These are phyloP conservation scores for Bradypodion pumilum DNA, from an alignment of 2,797 vertebrate genomes.

Conservation along the genomic window DNA sequence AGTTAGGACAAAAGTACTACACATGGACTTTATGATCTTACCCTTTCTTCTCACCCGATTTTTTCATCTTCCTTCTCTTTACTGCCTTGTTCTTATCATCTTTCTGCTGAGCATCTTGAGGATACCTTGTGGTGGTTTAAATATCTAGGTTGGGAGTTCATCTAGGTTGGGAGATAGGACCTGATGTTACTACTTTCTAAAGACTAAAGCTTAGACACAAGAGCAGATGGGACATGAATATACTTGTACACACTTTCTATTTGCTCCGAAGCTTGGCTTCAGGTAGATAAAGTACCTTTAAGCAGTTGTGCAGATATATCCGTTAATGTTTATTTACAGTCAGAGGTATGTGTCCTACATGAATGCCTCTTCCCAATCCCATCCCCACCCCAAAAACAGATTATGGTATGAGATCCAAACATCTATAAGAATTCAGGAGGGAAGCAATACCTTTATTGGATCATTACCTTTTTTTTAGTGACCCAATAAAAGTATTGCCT, in stretches of 20 bases:
- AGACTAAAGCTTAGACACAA: background rate
- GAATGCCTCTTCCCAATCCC: no score
- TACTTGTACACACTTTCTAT: background rate
- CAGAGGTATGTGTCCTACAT: no score
- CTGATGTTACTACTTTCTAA: no score
- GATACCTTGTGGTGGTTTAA: no score
- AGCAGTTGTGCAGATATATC: no score
- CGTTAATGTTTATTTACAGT: no score
- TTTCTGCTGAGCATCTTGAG: background rate
- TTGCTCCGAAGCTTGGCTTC: background rate
- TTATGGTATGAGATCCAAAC: background rate
- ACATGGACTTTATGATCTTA: background rate
- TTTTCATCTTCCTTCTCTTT: background rate
- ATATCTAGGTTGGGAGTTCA: no score
- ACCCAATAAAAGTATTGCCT: no score
- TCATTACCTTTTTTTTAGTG: no score
- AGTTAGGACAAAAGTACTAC: constrained; percentile 22
- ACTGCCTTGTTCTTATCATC: background rate
- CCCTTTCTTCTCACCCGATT: background rate
- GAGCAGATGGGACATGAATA: background rate
- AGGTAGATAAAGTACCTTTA: no score
- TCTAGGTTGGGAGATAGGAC: background rate
- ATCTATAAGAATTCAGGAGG: background rate
- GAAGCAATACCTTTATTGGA: no score
- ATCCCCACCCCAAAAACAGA: no score